These are phyloP conservation scores for Lymantria dispar DNA, from an alignment of 2,888 invertebrate genomes.

Conservation along the genomic window DNA sequence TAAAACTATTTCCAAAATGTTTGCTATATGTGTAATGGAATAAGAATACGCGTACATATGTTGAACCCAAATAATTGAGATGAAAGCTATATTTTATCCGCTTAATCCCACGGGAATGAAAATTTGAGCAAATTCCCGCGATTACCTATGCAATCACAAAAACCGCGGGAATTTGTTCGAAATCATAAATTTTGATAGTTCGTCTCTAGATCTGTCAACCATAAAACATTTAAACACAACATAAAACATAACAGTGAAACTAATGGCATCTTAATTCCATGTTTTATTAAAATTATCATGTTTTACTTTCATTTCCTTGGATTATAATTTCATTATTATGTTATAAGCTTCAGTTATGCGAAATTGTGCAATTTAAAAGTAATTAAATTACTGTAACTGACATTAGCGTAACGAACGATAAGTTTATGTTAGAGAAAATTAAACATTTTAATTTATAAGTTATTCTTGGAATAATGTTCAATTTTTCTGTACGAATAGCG, in stretches of 20 bases:
- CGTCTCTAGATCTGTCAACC: no score
- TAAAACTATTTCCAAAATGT: no score
- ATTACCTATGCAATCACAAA: no score
- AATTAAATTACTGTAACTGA: constrained; percentile 15
- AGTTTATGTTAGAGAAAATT: constrained; percentile 1
- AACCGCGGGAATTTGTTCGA: no score
- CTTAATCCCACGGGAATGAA: no score
- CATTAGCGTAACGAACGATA: not conserved
- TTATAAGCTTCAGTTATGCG: constrained; percentile 4
- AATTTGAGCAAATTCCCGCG: no score
- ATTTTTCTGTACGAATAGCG: not conserved
- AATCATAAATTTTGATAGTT: no score
- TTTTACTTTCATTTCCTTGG: constrained; percentile 24
- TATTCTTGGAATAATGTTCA: not conserved
- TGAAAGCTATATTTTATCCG: no score
- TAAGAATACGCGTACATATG: no score
- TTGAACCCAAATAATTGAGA: no score
- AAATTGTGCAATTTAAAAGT: constrained; percentile 13
- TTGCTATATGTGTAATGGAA: no score
- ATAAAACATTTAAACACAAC: not conserved
- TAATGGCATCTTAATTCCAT: not conserved
- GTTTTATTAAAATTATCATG: not conserved
- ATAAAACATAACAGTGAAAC: not conserved
- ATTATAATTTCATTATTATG: constrained; percentile 13
- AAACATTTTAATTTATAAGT: not conserved